Evolutionary conservation across 1,140 invertebrate species (phyloP).

Genomic region (Eupristina koningsbergeri): DNA sequence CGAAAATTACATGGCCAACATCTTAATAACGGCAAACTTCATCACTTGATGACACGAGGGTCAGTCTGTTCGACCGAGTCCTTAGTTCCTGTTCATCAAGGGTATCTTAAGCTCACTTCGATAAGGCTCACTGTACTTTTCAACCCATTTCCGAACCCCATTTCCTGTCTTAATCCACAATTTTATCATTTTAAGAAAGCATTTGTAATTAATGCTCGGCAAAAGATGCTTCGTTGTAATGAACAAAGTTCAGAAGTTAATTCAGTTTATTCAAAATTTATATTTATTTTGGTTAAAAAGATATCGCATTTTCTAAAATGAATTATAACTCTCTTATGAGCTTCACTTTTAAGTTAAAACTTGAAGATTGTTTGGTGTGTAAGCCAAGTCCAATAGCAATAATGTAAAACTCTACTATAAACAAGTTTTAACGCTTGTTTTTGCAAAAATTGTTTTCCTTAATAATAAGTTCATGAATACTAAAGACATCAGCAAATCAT

Average conservation of each 20-base stretch:
- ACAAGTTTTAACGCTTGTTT: background rate
- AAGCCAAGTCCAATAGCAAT: background rate
- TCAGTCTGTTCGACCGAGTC: background rate
- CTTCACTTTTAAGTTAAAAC: background rate
- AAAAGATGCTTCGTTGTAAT: background rate
- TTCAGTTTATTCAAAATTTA: background rate
- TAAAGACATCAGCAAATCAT: too few species aligned
- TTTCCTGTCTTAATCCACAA: background rate
- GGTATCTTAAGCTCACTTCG: background rate
- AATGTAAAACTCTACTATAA: background rate
- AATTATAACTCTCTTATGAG: too few species aligned
- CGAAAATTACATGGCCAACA: conserved; percentile 61
- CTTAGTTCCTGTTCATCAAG: background rate
- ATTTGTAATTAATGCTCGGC: background rate
- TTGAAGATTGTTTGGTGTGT: too few species aligned
- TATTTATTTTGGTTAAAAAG: background rate
- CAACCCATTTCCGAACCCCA: background rate
- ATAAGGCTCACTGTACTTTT: background rate
- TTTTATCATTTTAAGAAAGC: background rate
- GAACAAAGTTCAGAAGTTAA: background rate
- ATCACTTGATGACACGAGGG: conserved; percentile 38
- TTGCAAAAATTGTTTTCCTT: background rate
- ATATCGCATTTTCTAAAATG: too few species aligned
- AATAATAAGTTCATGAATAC: too few species aligned
- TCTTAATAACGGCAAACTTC: conserved; percentile 63